Evolutionary conservation across 2,113 vertebrate species (phyloP).

Genomic region (Anolis carolinensis): DNA sequence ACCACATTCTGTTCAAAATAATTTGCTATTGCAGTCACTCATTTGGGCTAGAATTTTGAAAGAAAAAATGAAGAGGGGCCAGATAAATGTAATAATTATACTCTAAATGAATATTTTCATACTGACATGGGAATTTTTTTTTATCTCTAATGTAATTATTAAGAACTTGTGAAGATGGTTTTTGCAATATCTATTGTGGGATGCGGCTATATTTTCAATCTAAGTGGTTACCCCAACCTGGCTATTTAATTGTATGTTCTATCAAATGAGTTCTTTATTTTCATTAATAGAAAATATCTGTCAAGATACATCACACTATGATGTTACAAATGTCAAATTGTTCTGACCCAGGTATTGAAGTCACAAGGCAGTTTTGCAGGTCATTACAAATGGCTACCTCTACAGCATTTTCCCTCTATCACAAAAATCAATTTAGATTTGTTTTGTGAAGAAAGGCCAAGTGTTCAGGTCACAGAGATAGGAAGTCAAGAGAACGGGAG

Average conservation of each 20-base stretch:
- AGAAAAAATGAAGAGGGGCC: neutral
- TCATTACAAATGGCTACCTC: neutral
- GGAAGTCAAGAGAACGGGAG: no score
- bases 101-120: neutral
- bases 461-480: slow-evolving; percentile 42
- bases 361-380: neutral
- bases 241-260: neutral
- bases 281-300: neutral
- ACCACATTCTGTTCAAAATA: neutral
- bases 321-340: neutral
- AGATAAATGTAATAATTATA: neutral
- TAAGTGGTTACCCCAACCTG: neutral
- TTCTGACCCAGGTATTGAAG: slow-evolving; percentile 3
- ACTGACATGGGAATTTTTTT: neutral
- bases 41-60: neutral
- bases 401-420: slow-evolving; percentile 13
- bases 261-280: neutral
- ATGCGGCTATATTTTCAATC: neutral
- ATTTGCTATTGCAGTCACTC: neutral
- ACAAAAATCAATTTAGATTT: slow-evolving; percentile 18
- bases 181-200: neutral
- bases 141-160: neutral
- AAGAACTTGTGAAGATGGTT: neutral
- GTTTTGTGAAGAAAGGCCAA: slow-evolving; percentile 46
- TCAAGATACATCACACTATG: neutral